Percentiles rank a stretch among this genome's conserved stretches.
phyloP scores from a whole-genome alignment of 1,140 invertebrate genomes.

The Neodiprion lecontei region DNA sequence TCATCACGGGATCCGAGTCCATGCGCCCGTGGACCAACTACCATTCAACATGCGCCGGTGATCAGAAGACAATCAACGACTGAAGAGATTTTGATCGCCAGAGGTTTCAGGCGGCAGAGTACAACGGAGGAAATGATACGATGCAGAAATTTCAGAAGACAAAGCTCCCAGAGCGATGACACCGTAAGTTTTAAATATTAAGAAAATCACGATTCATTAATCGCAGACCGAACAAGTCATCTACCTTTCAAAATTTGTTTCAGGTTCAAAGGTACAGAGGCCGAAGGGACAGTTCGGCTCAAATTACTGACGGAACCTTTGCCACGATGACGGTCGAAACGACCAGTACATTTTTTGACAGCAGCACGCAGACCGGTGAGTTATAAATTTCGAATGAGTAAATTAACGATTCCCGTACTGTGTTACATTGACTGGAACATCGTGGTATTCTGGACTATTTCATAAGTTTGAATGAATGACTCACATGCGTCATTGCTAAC shows the following conservation, averaged over 20 bases:
- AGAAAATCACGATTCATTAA: not conserved
- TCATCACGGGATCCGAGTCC: conserved; percentile 73
- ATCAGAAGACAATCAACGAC: conserved; percentile 88
- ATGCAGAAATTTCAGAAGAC: conserved; percentile 84
- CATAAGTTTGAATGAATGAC: no score
- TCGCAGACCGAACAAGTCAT: not conserved
- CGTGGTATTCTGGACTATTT: not conserved
- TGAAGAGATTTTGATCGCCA: conserved; percentile 88
- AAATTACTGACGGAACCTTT: conserved; percentile 91
- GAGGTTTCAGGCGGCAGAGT: conserved; percentile 86
- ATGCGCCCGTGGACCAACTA: conserved; percentile 64
- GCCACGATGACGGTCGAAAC: conserved; percentile 92
- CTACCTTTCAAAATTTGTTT: conserved; percentile 28
- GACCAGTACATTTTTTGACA: conserved; percentile 90
- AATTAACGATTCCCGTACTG: conserved; percentile 9
- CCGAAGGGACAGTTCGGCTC: conserved; percentile 83
- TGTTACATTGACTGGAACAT: not conserved
- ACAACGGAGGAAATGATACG: conserved; percentile 93
- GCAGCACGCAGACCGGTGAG: conserved; percentile 91
- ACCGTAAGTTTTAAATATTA: conserved; percentile 61
- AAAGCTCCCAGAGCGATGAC: conserved; percentile 81
- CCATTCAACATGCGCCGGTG: conserved; percentile 67
- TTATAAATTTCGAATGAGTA: conserved; percentile 27
- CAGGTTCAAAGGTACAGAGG: conserved; percentile 72
- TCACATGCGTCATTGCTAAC: no score